Conservation (phyloP, 2,888 invertebrate genomes). For the Sialis fuliginosa region DNA sequence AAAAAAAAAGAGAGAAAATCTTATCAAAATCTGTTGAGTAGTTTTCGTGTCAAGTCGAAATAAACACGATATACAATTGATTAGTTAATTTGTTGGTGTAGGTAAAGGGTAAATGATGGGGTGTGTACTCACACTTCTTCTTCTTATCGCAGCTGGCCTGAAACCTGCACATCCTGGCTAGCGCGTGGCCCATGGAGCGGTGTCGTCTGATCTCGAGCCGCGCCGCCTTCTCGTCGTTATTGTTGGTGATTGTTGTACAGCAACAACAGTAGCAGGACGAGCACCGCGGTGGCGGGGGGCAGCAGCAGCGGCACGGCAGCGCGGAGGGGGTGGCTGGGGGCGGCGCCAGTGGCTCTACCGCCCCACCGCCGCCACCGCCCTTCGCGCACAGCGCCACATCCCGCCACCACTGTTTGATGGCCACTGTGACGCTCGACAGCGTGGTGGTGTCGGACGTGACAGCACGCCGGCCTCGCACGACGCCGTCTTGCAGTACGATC, state of each 20-base stretch:
- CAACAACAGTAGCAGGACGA: too few relatives aligned
- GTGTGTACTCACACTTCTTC: constrained; percentile 31
- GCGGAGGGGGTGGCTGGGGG: constrained; percentile 14
- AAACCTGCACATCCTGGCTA: constrained; percentile 59
- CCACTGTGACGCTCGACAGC: constrained; percentile 26
- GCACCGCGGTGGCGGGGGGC: neutral
- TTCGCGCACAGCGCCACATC: constrained; percentile 28
- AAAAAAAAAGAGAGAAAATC: too few relatives aligned
- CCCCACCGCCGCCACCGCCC: constrained; percentile 18
- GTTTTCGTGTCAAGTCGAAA: too few relatives aligned
- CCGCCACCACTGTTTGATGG: constrained; percentile 28
- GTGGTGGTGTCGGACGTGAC: constrained; percentile 15
- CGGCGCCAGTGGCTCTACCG: constrained; percentile 15
- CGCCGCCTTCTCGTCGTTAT: neutral
- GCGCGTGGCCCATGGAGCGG: constrained; percentile 57
- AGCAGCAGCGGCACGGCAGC: constrained; percentile 15
- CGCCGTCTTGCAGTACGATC: too few relatives aligned
- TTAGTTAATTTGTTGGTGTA: too few relatives aligned
- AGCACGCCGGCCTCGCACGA: too few relatives aligned
- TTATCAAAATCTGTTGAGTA: too few relatives aligned
- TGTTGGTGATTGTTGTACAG: constrained; percentile 20
- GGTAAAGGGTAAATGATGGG: too few relatives aligned
- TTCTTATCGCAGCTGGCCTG: constrained; percentile 64
- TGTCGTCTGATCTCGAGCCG: neutral
- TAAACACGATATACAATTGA: too few relatives aligned